Percentiles rank a stretch among this genome's conserved stretches.
Conservation (phyloP, 1,140 invertebrate genomes). For the Drosophila setifemur region DNA sequence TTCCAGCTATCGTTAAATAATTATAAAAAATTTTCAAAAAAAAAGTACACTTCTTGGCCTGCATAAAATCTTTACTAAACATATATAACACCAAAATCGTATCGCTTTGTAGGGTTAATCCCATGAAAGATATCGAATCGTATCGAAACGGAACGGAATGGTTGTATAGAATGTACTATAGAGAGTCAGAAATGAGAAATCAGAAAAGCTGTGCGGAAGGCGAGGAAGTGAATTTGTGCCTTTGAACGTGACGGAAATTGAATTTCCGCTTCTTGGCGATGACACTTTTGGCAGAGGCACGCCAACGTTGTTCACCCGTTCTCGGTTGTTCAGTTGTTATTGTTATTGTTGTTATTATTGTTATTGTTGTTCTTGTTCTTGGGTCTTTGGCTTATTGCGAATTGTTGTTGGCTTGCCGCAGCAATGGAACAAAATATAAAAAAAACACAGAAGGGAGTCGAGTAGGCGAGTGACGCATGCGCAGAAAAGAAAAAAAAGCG, state of each 20-base stretch:
- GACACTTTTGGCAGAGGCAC: constrained; percentile 49
- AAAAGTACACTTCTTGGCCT: too few relatives aligned
- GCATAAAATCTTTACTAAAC: too few relatives aligned
- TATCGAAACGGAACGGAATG: constrained; percentile 18
- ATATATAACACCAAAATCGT: not conserved
- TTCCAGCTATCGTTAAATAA: too few relatives aligned
- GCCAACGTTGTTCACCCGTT: constrained; percentile 24
- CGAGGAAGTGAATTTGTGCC: constrained; percentile 66
- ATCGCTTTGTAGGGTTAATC: not conserved
- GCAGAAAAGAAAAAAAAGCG: constrained; percentile 26
- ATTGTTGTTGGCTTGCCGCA: not conserved
- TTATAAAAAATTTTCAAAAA: too few relatives aligned
- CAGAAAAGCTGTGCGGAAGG: not conserved
- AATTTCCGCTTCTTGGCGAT: constrained; percentile 74
- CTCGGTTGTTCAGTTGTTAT: too few relatives aligned
- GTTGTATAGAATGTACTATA: too few relatives aligned
- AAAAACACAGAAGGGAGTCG: too few relatives aligned
- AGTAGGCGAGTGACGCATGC: constrained; percentile 71
- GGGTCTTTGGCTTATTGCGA: not conserved
- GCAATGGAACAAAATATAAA: too few relatives aligned
- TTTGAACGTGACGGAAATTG: constrained; percentile 75
- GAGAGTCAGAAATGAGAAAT: not conserved
- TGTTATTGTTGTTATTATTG: constrained; percentile 9
- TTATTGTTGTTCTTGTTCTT: not conserved
- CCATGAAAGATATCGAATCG: not conserved